These are phyloP conservation scores for Himantopus leucocephalus DNA, from an alignment of 2,113 vertebrate species.

Conservation along the genomic window DNA sequence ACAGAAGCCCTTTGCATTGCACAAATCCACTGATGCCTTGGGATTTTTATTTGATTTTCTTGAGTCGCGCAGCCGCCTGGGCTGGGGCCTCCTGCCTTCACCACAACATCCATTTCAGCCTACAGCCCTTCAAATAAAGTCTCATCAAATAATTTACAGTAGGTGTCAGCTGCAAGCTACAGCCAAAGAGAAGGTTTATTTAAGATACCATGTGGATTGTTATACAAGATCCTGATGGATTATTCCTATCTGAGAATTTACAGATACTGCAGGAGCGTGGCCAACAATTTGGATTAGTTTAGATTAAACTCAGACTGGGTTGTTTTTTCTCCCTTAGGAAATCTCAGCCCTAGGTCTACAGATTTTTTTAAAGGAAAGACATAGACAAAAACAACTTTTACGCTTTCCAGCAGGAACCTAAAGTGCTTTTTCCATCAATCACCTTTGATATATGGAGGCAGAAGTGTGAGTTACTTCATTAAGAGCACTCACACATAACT, in stretches of 20 bases:
- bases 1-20: background rate
- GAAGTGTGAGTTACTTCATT: conserved; percentile 73
- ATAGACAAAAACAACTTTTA: conserved; percentile 20
- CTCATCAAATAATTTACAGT: conserved; percentile 17
- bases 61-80: rapidly evolving
- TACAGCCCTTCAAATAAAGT: background rate
- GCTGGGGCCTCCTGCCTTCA: background rate
- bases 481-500: conserved; percentile 70
- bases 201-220: conserved; percentile 26
- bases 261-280: conserved; percentile 34
- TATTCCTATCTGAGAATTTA: conserved; percentile 61
- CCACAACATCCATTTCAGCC: background rate
- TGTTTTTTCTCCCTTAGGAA: conserved; percentile 44
- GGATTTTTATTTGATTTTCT: background rate
- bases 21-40: rapidly evolving
- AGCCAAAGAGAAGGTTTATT: conserved; percentile 46
- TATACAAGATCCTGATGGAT: conserved; percentile 57
- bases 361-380: background rate
- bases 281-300: conserved; percentile 62
- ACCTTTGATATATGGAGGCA: conserved; percentile 58
- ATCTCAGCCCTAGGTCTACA: conserved; percentile 19
- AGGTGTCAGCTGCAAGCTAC: conserved; percentile 24
- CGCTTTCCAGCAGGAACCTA: conserved; percentile 31
- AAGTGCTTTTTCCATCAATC: conserved; percentile 66
- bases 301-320: conserved; percentile 45